Conservation (phyloP, 2,113 vertebrate species). For the Phyllopteryx taeniolatus region DNA sequence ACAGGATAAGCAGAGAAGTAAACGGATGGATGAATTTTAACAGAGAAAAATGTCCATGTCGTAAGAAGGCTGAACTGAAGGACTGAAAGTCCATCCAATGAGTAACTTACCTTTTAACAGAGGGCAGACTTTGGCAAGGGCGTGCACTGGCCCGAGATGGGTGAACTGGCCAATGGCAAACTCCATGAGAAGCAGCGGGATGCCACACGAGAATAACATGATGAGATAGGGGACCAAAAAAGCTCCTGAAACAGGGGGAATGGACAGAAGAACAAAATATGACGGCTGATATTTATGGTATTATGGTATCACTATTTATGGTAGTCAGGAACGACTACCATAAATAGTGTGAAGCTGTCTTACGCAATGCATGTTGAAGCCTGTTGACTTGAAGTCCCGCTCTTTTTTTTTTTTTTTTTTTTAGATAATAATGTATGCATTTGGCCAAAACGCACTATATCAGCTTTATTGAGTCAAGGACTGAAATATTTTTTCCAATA, state of each 20-base stretch:
- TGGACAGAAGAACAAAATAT: too few species aligned
- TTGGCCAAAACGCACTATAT: too few species aligned
- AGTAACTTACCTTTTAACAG: constrained; percentile 74
- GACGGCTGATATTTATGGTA: background rate
- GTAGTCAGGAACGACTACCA: too few species aligned
- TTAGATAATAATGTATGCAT: background rate
- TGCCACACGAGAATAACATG: constrained; percentile 73
- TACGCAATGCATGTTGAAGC: background rate
- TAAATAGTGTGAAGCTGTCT: background rate
- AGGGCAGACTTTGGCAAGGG: constrained; percentile 70
- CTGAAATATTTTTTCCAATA: background rate
- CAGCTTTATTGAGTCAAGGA: too few species aligned
- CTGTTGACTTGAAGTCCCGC: background rate
- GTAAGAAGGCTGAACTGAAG: background rate
- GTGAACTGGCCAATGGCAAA: constrained; percentile 74
- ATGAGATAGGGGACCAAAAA: constrained; percentile 72
- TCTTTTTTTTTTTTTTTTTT: background rate
- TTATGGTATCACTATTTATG: too few species aligned
- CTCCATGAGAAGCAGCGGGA: constrained; percentile 75
- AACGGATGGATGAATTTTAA: background rate
- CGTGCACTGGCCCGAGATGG: constrained; percentile 69
- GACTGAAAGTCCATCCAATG: background rate
- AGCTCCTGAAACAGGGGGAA: constrained; percentile 57
- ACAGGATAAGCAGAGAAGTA: background rate
- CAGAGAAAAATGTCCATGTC: background rate